Percentiles rank a stretch among this genome's conserved stretches.
Evolutionary conservation across 1,140 invertebrate genomes (phyloP).

Genomic region (Drosophila malerkotliana): DNA sequence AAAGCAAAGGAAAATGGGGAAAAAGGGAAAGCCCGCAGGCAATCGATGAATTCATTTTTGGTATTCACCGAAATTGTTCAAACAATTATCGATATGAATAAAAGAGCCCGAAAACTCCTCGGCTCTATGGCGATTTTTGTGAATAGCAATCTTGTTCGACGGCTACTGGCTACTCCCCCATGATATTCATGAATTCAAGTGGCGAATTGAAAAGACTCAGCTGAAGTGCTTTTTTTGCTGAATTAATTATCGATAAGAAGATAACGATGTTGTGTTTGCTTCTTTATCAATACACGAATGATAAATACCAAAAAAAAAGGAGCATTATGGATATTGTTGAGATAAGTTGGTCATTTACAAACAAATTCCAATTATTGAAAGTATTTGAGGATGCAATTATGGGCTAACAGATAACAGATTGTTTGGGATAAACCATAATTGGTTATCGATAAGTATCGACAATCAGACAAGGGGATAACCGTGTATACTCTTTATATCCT

Average conservation of each 20-base stretch:
- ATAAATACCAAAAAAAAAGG: neutral
- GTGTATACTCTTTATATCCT: too few species aligned
- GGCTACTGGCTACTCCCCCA: neutral
- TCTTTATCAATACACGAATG: neutral
- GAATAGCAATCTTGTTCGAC: slow-evolving; percentile 25
- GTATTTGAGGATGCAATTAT: neutral
- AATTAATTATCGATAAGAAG: slow-evolving; percentile 45
- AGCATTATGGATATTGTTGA: slow-evolving; percentile 14
- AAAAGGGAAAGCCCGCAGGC: slow-evolving; percentile 27
- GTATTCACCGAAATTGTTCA: slow-evolving; percentile 47
- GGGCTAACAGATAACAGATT: too few species aligned
- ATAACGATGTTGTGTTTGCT: slow-evolving; percentile 18
- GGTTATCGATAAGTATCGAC: too few species aligned
- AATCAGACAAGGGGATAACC: too few species aligned
- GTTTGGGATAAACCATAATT: too few species aligned
- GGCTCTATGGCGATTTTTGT: slow-evolving; percentile 14
- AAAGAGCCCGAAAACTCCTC: slow-evolving; percentile 7
- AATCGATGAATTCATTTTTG: slow-evolving; percentile 52
- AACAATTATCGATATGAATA: slow-evolving; percentile 55
- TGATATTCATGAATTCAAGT: slow-evolving; percentile 14
- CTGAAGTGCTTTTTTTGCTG: slow-evolving; percentile 27
- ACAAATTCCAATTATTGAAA: slow-evolving; percentile 3
- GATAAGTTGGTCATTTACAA: slow-evolving; percentile 10
- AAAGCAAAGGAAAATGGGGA: neutral
- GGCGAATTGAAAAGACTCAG: slow-evolving; percentile 11